phyloP scores from a whole-genome alignment of 2,113 vertebrate species.

The Callipepla squamata region DNA sequence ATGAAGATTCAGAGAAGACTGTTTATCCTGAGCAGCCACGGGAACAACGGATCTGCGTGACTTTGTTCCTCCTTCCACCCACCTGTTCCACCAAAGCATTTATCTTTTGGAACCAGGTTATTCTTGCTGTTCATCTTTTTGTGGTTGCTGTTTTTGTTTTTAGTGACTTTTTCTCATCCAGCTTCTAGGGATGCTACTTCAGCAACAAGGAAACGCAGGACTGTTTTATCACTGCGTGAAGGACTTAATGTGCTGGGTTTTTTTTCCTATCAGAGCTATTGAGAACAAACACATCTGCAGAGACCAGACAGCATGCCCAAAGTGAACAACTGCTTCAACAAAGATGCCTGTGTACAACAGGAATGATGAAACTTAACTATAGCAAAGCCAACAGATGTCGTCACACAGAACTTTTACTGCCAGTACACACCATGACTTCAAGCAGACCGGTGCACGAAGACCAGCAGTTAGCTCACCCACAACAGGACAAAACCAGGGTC shows the following conservation, averaged over 20 bases:
- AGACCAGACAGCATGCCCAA: neutral
- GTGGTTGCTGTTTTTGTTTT: neutral
- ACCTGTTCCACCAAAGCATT: neutral
- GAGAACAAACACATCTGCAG: neutral
- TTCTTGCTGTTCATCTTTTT: neutral
- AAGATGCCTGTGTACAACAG: neutral
- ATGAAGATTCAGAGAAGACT: neutral
- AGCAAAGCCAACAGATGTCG: neutral
- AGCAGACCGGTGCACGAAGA: fast-evolving
- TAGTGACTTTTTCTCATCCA: neutral
- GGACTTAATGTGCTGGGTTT: neutral
- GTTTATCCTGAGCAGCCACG: neutral
- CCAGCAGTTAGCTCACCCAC: neutral
- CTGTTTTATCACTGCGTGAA: neutral
- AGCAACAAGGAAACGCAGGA: neutral
- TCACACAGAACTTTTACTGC: neutral
- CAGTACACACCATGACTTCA: neutral
- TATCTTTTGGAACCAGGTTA: neutral
- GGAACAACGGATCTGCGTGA: neutral
- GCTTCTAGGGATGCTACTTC: neutral
- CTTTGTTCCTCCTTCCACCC: neutral
- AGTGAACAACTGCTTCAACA: constrained; percentile 2
- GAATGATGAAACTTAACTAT: constrained; percentile 4
- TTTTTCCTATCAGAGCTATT: neutral
- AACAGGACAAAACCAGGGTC: neutral